Evolutionary conservation across 2,113 vertebrate species (phyloP).

Genomic region (Halcyon senegalensis): DNA sequence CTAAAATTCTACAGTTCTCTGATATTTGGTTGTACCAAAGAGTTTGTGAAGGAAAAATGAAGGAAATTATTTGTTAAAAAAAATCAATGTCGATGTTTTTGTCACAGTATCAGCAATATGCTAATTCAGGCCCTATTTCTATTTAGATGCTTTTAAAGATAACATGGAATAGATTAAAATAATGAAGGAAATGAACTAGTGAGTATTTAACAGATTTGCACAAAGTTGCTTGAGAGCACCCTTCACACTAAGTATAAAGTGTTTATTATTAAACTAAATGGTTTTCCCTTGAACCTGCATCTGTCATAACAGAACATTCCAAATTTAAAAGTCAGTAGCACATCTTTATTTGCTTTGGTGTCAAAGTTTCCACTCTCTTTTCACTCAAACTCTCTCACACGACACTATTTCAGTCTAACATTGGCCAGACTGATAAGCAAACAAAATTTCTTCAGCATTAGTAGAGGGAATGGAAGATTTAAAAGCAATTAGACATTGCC

Average conservation of each 20-base stretch:
- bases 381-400: not conserved
- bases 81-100: not conserved
- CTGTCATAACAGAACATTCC: not conserved
- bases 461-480: not conserved
- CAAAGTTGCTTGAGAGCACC: rapidly evolving
- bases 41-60: not conserved
- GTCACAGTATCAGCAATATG: not conserved
- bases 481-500: not conserved
- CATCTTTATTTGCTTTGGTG: not conserved
- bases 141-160: not conserved
- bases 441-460: not conserved
- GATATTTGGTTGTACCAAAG: not conserved
- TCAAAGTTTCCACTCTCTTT: not conserved
- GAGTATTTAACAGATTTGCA: not conserved
- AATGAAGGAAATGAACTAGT: not conserved
- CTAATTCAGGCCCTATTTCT: not conserved
- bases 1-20: not conserved
- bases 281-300: not conserved
- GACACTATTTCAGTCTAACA: not conserved
- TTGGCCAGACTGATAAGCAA: not conserved
- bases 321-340: not conserved
- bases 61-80: not conserved
- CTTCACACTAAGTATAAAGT: not conserved
- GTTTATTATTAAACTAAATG: not conserved
- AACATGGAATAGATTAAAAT: not conserved